These are phyloP conservation scores for Drosophila heteroneura DNA, from an alignment of 2,888 invertebrate species.

Conservation along the genomic window DNA sequence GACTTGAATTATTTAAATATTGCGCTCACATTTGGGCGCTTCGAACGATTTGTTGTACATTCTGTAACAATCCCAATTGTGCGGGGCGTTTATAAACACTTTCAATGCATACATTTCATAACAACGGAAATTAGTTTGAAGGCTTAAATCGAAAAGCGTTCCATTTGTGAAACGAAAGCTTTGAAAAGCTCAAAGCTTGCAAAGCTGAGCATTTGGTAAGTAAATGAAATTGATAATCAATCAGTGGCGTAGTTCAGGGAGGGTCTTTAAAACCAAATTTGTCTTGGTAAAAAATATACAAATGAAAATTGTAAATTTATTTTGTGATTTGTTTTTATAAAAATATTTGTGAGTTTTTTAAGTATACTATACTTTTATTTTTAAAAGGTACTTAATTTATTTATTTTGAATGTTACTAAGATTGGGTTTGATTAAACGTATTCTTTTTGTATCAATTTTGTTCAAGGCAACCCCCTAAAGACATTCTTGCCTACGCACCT, in stretches of 20 bases:
- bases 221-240: slow-evolving; percentile 22
- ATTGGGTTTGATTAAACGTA: neutral
- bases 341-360: neutral
- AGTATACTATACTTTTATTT: neutral
- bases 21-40: slow-evolving; percentile 33
- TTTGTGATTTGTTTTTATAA: neutral
- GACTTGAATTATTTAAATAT: neutral
- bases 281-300: neutral
- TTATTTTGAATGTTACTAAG: neutral
- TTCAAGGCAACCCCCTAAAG: neutral
- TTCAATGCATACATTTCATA: slow-evolving; percentile 30
- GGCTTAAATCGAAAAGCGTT: slow-evolving; percentile 19
- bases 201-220: neutral
- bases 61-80: neutral
- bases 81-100: slow-evolving; percentile 22
- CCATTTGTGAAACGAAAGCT: slow-evolving; percentile 1
- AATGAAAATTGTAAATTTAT: neutral
- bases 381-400: neutral
- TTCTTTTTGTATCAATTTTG: neutral
- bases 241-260: slow-evolving; percentile 4
- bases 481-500: neutral
- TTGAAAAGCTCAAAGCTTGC: slow-evolving; percentile 18
- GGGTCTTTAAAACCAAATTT: neutral
- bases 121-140: slow-evolving; percentile 12
- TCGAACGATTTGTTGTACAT: slow-evolving; percentile 1